Evolutionary conservation across 2,888 invertebrate genomes (phyloP).

Genomic region (Macaria liturata): DNA sequence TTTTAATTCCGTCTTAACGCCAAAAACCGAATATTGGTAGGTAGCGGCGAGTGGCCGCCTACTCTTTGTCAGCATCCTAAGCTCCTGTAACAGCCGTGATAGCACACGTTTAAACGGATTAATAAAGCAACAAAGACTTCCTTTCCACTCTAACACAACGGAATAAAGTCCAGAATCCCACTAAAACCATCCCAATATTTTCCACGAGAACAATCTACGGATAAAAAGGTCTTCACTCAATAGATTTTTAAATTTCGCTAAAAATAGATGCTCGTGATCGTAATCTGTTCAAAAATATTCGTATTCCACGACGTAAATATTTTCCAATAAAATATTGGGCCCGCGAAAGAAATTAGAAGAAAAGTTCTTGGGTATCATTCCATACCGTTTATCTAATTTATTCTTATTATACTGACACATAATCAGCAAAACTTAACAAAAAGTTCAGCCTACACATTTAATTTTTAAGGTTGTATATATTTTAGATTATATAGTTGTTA

Average conservation of each 20-base stretch:
- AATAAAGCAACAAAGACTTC: not conserved
- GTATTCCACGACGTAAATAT: not conserved
- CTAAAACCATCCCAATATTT: not conserved
- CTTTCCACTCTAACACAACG: not conserved
- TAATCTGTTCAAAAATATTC: slow-evolving; percentile 8
- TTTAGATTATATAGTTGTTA: too few relatives aligned
- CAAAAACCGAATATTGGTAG: too few relatives aligned
- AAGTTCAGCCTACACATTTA: too few relatives aligned
- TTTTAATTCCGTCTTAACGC: too few relatives aligned
- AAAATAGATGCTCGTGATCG: slow-evolving; percentile 7
- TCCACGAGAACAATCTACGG: slow-evolving; percentile 10
- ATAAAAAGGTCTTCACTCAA: slow-evolving; percentile 10
- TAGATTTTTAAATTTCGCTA: slow-evolving; percentile 11
- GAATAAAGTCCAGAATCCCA: not conserved
- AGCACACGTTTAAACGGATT: slow-evolving; percentile 5
- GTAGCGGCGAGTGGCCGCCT: too few relatives aligned
- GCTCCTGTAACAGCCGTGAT: not conserved
- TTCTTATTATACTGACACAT: too few relatives aligned
- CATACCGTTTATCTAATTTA: not conserved
- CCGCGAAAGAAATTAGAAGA: not conserved
- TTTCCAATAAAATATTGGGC: not conserved
- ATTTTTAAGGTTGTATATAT: too few relatives aligned
- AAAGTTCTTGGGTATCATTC: not conserved
- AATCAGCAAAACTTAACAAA: too few relatives aligned
- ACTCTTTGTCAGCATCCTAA: not conserved